phyloP scores from a whole-genome alignment of 2,888 invertebrate genomes.

The Artemia sinica region DNA sequence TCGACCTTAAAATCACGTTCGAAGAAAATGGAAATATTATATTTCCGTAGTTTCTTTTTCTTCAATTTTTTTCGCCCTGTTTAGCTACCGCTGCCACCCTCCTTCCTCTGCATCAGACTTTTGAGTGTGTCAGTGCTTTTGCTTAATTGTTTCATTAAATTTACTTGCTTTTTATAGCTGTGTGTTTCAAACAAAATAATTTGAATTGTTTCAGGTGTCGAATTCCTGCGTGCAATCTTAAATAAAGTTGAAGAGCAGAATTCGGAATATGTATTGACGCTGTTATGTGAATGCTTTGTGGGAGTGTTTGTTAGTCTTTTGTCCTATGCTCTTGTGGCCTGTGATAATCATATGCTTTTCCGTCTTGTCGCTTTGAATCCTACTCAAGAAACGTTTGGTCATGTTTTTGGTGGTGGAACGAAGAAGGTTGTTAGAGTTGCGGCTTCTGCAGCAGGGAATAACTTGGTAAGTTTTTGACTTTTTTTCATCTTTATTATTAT shows the following conservation, averaged over 20 bases:
- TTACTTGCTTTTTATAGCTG: too few relatives aligned
- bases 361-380: conserved; percentile 62
- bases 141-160: too few relatives aligned
- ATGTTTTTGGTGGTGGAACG: conserved; percentile 75
- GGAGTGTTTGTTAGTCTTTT: conserved; percentile 81
- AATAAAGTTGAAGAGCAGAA: conserved; percentile 87
- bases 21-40: too few relatives aligned
- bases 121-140: too few relatives aligned
- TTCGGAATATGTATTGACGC: conserved; percentile 71
- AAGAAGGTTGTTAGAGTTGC: conserved; percentile 65
- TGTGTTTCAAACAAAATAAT: too few relatives aligned
- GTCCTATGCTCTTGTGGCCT: conserved; percentile 76
- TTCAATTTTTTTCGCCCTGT: too few relatives aligned
- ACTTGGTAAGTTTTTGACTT: not conserved
- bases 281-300: conserved; percentile 81
- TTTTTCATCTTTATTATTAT: not conserved
- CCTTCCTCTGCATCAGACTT: not conserved
- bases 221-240: conserved; percentile 70
- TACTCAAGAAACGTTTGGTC: conserved; percentile 56
- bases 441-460: conserved; percentile 33
- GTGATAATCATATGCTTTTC: conserved; percentile 72
- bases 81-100: not conserved
- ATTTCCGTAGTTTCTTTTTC: too few relatives aligned
- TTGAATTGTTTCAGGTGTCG: conserved; percentile 47
- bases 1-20: too few relatives aligned